Evolutionary conservation across 1,140 invertebrate species (phyloP), one percentile per base, ranked within the genome.

Genomic region (Sinonovacula constricta): DNA sequence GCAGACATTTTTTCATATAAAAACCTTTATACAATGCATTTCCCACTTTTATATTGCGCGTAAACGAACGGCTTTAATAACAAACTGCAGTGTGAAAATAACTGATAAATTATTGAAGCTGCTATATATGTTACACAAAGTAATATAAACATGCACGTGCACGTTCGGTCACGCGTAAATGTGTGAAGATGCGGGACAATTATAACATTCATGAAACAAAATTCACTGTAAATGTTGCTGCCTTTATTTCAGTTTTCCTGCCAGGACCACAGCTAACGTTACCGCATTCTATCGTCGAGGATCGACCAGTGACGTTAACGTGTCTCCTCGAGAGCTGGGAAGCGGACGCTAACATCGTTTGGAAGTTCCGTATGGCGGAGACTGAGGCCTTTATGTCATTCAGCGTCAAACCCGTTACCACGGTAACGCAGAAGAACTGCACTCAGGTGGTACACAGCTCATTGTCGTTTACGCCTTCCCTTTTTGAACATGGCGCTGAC

Each of bases 241-340:
- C n/a, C n/a, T n/a, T n/a, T n/a, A n/a, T 77, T 77, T 14, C 54
- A 78, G 75, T 78, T 53, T 69, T 56, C 56, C 28, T 78, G 22
- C 75, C 57, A 7, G 33, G 33, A 24, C 75, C 75, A 12, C 56
- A 39, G 3, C 45, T 78, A 14, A 22, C 4, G 4, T 26, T 78
- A 30, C 75, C 75, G 24, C 75, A 78, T 54, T 26, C 56, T 12
- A 69, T 78, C 26, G 66, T 78, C 15, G 75, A 78, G 33, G 66
- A 62, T 28, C 14, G 30, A n/a, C 56, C 62, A n/a, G 12, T 78
- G 0, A 36, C 56, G 1, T 31, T 78, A 15, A 34, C 28, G 22
- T 78, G 75, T 70, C 28, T 70, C 4, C 30, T 59, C 15, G 75
- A 78, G 31, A 51, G 69, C 24, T 78, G 66, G 66, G 65, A 56